phyloP scores from a whole-genome alignment of 92 coral and sea anemone species.

The Zoanthus solanderi region DNA sequence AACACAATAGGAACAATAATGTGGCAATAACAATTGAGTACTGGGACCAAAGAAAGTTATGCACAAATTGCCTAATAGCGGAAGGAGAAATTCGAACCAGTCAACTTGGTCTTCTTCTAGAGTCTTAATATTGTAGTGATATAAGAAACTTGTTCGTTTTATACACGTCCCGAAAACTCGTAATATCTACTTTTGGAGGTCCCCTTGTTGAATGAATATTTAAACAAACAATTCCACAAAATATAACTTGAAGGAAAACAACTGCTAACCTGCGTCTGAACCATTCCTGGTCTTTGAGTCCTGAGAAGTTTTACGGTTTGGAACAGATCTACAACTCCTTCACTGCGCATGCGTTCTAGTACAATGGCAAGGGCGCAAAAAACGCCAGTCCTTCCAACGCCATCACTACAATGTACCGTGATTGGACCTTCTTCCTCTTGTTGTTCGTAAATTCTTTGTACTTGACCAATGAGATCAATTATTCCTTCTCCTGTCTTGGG shows the following conservation, averaged over 20 bases:
- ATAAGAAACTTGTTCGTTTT: no score
- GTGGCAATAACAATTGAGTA: no score
- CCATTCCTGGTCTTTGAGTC: constrained; percentile 97
- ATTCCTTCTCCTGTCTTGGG: constrained; percentile 96
- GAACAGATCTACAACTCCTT: constrained; percentile 97
- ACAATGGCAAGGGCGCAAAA: constrained; percentile 92
- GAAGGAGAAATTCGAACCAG: no score
- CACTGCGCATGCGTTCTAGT: constrained; percentile 98
- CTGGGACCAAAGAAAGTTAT: no score
- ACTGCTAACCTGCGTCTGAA: constrained; percentile 87
- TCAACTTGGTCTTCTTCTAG: no score
- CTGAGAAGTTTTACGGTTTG: constrained; percentile 96
- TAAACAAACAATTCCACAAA: background rate
- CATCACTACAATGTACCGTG: constrained; percentile 97
- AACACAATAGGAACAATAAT: no score
- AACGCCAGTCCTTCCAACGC: constrained; percentile 94
- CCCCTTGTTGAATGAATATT: no score
- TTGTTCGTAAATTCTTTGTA: constrained; percentile 86
- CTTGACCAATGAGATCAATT: constrained; percentile 93
- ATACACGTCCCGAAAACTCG: no score
- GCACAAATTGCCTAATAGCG: no score
- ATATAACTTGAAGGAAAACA: background rate
- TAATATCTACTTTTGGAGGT: no score
- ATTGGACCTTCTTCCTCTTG: constrained; percentile 95
- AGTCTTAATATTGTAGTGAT: no score